Base-by-base conservation (phyloP, 2,113 vertebrate species). In the Micromys minutus region DNA sequence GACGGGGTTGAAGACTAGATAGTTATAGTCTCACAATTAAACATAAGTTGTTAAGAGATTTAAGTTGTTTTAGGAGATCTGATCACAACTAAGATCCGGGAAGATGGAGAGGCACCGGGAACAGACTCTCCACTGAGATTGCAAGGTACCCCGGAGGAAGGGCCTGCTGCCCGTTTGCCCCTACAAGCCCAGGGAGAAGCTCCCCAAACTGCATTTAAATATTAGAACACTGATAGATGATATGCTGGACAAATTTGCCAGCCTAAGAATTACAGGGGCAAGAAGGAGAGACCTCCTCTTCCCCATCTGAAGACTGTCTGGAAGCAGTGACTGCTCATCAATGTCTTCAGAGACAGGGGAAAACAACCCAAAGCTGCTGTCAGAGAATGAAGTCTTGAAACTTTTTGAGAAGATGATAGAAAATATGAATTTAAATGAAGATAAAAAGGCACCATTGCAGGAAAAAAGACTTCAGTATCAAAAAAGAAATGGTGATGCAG, bases 371-470 rank as follows among this genome's bases (percentile, higher is more conserved):
- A 99, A 98, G 92, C 98, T 98, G 93, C 98, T 99, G 31, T 98
- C 99, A 0, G 99, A 99, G 90, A 98, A 98, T 34, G 99, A 99
- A 97, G 97, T 99, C 93, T 97, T 99, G 96, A 98, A 98, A n/a
- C 97, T 99, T 39, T 99, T 99, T 97, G 99, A 99, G 98, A 99
- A 99, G 98, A 99, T 99, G 99, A 99, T 99, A n/a, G 99, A 99
- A 98, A 99, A 99, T 98, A 99, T 99, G 99, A 99, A 99, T 98
- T 98, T 99, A 98, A 99, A 99, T 98, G 99, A 99, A 98, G 99
- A 99, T 93, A 99, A 99, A 97, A 99, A 99, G 98, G 98, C 99
- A 97, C 99, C 99, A 88, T 98, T 99, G 97, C 98, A 99, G 97
- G 99, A 99, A 97, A n/a, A 99, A 99, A 89, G 99, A 99, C 98